phyloP scores from a whole-genome alignment of 2,888 invertebrate genomes.

The Xestia ashworthii region DNA sequence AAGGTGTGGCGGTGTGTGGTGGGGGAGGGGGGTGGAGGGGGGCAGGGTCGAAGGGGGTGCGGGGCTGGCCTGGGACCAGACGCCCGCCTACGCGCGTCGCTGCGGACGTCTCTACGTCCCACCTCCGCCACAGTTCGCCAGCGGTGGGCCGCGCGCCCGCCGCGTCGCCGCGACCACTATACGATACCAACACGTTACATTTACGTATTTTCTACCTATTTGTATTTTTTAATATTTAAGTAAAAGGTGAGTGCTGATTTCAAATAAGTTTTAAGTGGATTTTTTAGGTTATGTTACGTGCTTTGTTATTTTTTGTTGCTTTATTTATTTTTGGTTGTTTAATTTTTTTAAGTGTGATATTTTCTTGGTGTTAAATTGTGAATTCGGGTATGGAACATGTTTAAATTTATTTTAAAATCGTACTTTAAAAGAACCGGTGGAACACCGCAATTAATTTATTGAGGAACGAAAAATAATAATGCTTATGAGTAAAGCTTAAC shows the following conservation, averaged over 20 bases:
- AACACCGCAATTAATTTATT: background rate
- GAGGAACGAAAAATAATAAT: background rate
- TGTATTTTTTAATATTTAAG: slow-evolving; percentile 64
- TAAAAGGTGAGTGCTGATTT: slow-evolving; percentile 67
- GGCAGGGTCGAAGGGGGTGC: slow-evolving; percentile 12
- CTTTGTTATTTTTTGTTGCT: slow-evolving; percentile 31
- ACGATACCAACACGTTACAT: slow-evolving; percentile 33
- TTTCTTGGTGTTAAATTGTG: slow-evolving; percentile 30
- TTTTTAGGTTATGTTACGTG: background rate
- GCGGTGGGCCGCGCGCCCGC: slow-evolving; percentile 89
- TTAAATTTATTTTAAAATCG: slow-evolving; percentile 10
- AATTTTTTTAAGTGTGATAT: slow-evolving; percentile 17
- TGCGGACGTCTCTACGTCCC: slow-evolving; percentile 82
- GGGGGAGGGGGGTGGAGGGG: slow-evolving; percentile 18
- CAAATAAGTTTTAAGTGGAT: slow-evolving; percentile 14
- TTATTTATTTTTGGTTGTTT: slow-evolving; percentile 1
- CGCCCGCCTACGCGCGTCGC: slow-evolving; percentile 86
- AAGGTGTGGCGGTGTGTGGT: slow-evolving; percentile 70
- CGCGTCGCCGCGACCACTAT: slow-evolving; percentile 69
- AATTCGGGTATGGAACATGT: slow-evolving; percentile 9
- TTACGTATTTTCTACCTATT: slow-evolving; percentile 68
- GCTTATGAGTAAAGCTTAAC: background rate
- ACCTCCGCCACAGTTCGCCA: slow-evolving; percentile 84
- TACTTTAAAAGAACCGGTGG: background rate
- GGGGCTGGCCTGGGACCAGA: slow-evolving; percentile 73